Evolutionary conservation across 2,797 vertebrate species (phyloP), one percentile per base, ranked within the genome.

Genomic region (Myioborus miniatus): DNA sequence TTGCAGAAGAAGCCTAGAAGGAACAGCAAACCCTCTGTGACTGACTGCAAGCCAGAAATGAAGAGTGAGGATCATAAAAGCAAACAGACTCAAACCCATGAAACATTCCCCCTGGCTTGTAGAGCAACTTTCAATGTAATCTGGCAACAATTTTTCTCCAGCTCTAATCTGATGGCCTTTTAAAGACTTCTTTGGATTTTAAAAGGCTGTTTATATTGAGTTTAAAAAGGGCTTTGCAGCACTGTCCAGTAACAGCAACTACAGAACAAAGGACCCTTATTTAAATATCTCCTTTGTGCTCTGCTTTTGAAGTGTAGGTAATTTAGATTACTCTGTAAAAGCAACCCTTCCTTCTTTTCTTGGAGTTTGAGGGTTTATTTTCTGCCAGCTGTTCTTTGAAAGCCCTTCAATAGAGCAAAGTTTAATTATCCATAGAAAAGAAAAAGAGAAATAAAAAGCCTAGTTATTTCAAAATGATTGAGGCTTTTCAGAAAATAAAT

Each of bases 311-410:
- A 89, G 80, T 41, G 59, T 64, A 16, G 79, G 39, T 59, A 90
- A 95, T 96, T 94, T 92, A 89, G 79, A 86, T 62, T 71, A 83
- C 89, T 91, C 83, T 90, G 53, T 72, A 88, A 91, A 95, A 94
- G 37, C 44, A 91, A 63, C 34, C 67, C 16, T 89, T 90, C 82
- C 91, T 88, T 90, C 62, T 88, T 88, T 93, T 78, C 87, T 93
- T 79, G 58, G 65, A 86, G 50, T 90, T 83, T 72, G 67, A 91
- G 52, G 36, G 59, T 89, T 79, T 92, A 65, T 93, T 93, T 96
- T 96, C 89, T 88, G 52, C 67, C 87, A 96, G 87, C 85, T 94
- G 85, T 81, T 95, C 83, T 94, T 70, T 96, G 87, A 95, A 94
- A 95, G 41, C 62, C 37, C 88, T 95, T 94, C 72, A 93, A 91